A percentile compares a stretch with the other conserved stretches of the same genome.
These are phyloP conservation scores for Dryobotodes eremita DNA, from an alignment of 2,888 invertebrate species.

Conservation along the genomic window DNA sequence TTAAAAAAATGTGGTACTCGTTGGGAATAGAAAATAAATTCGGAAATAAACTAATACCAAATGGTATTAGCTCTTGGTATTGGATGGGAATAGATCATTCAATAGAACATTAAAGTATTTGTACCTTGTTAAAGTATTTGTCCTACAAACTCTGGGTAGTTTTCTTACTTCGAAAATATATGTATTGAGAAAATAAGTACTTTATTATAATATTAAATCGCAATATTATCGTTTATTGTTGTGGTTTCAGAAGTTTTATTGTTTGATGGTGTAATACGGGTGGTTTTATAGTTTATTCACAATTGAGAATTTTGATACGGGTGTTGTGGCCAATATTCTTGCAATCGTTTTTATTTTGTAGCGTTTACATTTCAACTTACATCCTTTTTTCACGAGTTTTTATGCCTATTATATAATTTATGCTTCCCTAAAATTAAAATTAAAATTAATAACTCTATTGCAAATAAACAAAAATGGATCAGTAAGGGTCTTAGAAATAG, in stretches of 20 bases:
- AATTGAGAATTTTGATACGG: constrained; percentile 47
- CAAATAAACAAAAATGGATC: too few species aligned
- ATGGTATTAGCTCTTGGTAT: too few species aligned
- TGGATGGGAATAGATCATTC: too few species aligned
- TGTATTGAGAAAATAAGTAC: not conserved
- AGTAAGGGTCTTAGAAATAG: too few species aligned
- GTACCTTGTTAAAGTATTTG: not conserved
- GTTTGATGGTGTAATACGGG: constrained; percentile 58
- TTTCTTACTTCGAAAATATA: not conserved
- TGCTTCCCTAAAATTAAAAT: too few species aligned
- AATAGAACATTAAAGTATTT: not conserved
- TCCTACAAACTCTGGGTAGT: not conserved
- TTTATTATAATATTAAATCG: constrained; percentile 23
- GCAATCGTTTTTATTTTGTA: constrained; percentile 5
- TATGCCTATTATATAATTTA: too few species aligned
- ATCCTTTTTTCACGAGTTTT: too few species aligned
- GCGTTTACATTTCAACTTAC: not conserved
- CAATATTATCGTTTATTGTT: constrained; percentile 57
- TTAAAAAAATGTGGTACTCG: too few species aligned
- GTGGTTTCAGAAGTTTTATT: constrained; percentile 57
- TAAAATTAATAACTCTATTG: too few species aligned
- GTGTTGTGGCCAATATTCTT: constrained; percentile 13
- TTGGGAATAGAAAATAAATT: too few species aligned
- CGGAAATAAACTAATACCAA: too few species aligned
- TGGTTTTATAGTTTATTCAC: constrained; percentile 55